A percentile compares a stretch with the other conserved stretches of the same genome.
These are phyloP conservation scores for Escarpia spicata DNA, from an alignment of 2,888 invertebrate genomes.

Conservation along the genomic window DNA sequence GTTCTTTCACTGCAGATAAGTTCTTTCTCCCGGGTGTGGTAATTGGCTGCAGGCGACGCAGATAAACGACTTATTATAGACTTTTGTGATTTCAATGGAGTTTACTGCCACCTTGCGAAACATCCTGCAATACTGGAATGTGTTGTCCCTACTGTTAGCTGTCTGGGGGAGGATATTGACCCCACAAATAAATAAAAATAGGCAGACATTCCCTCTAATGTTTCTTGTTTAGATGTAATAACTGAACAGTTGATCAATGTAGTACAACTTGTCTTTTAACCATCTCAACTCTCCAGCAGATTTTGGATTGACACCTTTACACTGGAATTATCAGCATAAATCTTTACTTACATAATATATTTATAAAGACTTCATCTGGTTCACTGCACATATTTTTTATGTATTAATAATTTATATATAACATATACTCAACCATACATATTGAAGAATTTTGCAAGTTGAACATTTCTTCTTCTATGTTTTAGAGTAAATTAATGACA, in stretches of 20 bases:
- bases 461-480: not conserved
- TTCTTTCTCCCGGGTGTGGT: not conserved
- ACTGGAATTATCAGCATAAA: no score
- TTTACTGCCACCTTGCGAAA: conserved; percentile 9
- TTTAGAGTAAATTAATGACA: not conserved
- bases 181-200: no score
- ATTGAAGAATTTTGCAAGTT: not conserved
- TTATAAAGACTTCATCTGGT: no score
- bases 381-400: no score
- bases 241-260: no score
- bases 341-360: no score
- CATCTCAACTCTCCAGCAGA: no score
- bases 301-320: no score
- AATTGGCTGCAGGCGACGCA: not conserved
- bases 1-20: not conserved
- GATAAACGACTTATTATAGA: conserved; percentile 12
- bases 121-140: not conserved
- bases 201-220: no score
- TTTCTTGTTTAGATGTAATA: no score
- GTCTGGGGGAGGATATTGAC: not conserved
- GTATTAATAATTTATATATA: no score
- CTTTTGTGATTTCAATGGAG: not conserved
- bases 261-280: no score
- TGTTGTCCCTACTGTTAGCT: not conserved
- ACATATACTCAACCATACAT: not conserved